phyloP scores from a whole-genome alignment of 1,140 invertebrate genomes.

The Gyrodactylus bullatarudis region DNA sequence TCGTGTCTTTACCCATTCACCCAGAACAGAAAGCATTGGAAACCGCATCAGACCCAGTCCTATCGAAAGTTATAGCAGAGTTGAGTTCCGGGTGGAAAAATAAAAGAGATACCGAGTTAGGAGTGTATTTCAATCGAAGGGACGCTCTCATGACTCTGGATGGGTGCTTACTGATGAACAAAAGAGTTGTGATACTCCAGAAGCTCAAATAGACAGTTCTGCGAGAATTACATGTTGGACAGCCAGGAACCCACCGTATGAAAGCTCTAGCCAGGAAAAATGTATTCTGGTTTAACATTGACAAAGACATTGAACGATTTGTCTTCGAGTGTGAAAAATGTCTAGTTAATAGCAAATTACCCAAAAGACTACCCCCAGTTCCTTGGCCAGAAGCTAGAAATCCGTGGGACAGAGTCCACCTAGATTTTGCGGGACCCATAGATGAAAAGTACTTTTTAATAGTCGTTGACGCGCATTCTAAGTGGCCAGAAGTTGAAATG shows the following conservation, averaged over 20 bases:
- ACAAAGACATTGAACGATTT: slow-evolving; percentile 15
- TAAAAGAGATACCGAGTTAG: not conserved
- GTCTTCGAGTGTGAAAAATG: slow-evolving; percentile 8
- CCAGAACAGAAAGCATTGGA: not conserved
- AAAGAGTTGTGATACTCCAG: slow-evolving; percentile 10
- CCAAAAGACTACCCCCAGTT: slow-evolving; percentile 7
- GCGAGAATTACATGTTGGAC: slow-evolving; percentile 15
- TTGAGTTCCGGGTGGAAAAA: not conserved
- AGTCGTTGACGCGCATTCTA: slow-evolving; percentile 18
- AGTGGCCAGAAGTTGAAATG: slow-evolving; percentile 18
- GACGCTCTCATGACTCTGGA: not conserved
- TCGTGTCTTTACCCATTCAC: not conserved
- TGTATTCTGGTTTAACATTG: slow-evolving; percentile 21
- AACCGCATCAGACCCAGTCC: not conserved
- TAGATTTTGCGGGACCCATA: slow-evolving; percentile 23
- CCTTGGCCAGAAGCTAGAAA: slow-evolving; percentile 15
- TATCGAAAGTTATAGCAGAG: not conserved
- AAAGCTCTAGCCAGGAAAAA: slow-evolving; percentile 17
- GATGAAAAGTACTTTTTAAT: slow-evolving; percentile 16
- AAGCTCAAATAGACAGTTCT: slow-evolving; percentile 13
- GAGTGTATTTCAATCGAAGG: not conserved
- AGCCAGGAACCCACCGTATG: slow-evolving; percentile 20
- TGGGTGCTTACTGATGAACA: slow-evolving; percentile 8
- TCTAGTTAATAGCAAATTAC: not conserved
- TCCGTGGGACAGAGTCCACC: slow-evolving; percentile 21